A percentile compares a stretch with the other conserved stretches of the same genome.
Conservation (phyloP, 2,113 vertebrate species). For the Pedionomus torquatus region DNA sequence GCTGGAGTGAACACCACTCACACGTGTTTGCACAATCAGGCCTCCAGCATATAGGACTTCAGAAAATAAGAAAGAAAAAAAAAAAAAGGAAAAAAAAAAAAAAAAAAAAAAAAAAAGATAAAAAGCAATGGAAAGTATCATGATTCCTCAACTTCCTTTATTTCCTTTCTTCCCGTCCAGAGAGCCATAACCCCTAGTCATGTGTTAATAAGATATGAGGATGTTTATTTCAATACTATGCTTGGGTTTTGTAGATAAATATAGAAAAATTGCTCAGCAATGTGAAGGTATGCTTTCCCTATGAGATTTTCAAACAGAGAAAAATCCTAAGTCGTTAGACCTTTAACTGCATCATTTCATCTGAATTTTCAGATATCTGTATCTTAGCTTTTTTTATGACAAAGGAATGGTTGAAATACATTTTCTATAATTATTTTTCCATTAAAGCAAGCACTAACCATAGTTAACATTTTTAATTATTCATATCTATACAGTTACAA, state of each 20-base stretch:
- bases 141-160: neutral
- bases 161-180: slow-evolving; percentile 39
- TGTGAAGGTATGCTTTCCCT: slow-evolving; percentile 38
- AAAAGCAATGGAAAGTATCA: slow-evolving; percentile 18
- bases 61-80: neutral
- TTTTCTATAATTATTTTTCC: slow-evolving; percentile 72
- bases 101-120: neutral
- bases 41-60: neutral
- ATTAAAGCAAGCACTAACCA: slow-evolving; percentile 65
- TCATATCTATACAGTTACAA: slow-evolving; percentile 68
- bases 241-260: slow-evolving; percentile 28
- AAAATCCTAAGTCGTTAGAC: slow-evolving; percentile 16
- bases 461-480: slow-evolving; percentile 74
- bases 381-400: slow-evolving; percentile 68
- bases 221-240: slow-evolving; percentile 38
- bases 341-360: slow-evolving; percentile 48
- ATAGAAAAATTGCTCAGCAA: slow-evolving; percentile 44
- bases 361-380: slow-evolving; percentile 58
- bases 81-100: neutral
- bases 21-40: neutral
- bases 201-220: slow-evolving; percentile 26
- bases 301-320: slow-evolving; percentile 38
- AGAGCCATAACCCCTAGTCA: slow-evolving; percentile 40
- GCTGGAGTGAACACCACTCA: neutral
- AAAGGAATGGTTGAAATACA: slow-evolving; percentile 62